phyloP scores from a whole-genome alignment of 2,888 invertebrate species.

The Cybosia mesomella region DNA sequence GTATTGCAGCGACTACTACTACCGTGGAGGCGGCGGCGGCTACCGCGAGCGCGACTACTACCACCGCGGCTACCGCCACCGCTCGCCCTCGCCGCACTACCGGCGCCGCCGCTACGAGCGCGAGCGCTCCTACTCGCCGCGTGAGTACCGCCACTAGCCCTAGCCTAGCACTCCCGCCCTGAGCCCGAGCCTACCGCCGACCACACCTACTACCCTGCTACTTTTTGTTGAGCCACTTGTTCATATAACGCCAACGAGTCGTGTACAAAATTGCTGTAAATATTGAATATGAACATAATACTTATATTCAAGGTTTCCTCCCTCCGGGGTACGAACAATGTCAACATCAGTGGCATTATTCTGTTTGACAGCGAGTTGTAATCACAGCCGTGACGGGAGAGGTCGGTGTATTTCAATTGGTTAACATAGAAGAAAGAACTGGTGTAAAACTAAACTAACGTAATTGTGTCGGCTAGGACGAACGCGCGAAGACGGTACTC shows the following conservation, averaged over 20 bases:
- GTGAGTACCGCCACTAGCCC: constrained; percentile 87
- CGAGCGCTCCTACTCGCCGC: constrained; percentile 93
- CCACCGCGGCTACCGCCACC: constrained; percentile 85
- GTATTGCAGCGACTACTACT: constrained; percentile 70
- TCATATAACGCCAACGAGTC: background rate
- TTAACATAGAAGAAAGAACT: no score
- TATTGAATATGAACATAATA: background rate
- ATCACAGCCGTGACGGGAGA: no score
- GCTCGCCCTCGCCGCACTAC: constrained; percentile 92
- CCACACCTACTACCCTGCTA: background rate
- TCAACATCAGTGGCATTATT: no score
- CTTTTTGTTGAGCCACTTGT: background rate
- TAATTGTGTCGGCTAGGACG: no score
- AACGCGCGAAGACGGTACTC: no score
- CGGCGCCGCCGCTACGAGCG: constrained; percentile 90
- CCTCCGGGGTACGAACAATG: no score
- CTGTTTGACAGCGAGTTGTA: no score
- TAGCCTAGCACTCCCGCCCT: background rate
- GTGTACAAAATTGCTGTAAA: background rate
- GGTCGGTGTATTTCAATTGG: no score
- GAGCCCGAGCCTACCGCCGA: background rate
- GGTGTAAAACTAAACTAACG: no score
- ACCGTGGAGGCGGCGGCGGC: constrained; percentile 82
- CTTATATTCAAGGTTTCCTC: no score
- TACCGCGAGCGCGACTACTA: constrained; percentile 85